Evolutionary conservation across 1,140 invertebrate species (phyloP).

Genomic region (Diabrotica undecimpunctata): DNA sequence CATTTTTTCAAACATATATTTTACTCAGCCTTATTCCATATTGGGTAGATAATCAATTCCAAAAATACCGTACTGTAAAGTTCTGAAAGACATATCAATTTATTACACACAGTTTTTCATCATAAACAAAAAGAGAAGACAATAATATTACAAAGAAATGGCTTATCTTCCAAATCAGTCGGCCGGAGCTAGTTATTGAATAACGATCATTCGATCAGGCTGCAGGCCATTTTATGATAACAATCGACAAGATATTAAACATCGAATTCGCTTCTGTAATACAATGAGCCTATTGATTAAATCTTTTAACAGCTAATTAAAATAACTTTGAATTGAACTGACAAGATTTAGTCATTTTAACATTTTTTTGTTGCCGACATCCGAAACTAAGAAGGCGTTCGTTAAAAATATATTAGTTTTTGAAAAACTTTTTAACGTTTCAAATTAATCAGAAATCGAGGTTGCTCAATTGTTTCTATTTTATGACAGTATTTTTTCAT

Average conservation of each 20-base stretch:
- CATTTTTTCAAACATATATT: not conserved
- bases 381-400: too few species aligned
- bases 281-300: not conserved
- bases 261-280: not conserved
- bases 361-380: too few species aligned
- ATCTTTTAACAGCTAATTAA: slow-evolving; percentile 1
- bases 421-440: too few species aligned
- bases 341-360: not conserved
- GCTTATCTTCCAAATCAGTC: not conserved
- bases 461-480: too few species aligned
- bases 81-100: not conserved
- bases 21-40: not conserved
- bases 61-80: not conserved
- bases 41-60: not conserved
- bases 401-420: too few species aligned
- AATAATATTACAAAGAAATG: not conserved
- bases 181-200: not conserved
- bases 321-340: not conserved
- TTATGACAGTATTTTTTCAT: too few species aligned
- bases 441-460: too few species aligned
- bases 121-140: not conserved
- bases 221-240: not conserved
- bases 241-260: not conserved
- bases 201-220: not conserved
- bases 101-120: not conserved